A percentile compares a stretch with the other conserved stretches of the same genome.
phyloP scores from a whole-genome alignment of 2,797 vertebrate genomes.

The Neopelma chrysocephalum region DNA sequence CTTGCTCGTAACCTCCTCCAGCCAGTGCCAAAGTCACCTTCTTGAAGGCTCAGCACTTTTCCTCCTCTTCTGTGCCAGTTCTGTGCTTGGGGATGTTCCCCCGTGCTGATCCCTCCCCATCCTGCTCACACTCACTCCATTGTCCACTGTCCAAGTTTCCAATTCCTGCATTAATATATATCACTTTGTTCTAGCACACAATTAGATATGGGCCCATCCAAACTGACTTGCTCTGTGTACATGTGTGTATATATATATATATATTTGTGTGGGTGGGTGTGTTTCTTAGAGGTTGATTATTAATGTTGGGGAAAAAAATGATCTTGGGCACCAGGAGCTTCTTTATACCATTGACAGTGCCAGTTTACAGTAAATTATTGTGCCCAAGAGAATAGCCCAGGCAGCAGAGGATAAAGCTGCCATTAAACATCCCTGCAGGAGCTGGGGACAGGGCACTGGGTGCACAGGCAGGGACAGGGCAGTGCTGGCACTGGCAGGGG shows the following conservation, averaged over 20 bases:
- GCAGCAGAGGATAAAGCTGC: neutral
- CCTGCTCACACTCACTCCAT: neutral
- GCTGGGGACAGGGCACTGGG: neutral
- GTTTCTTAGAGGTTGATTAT: neutral
- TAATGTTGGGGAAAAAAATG: neutral
- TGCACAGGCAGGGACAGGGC: neutral
- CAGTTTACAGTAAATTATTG: slow-evolving; percentile 16
- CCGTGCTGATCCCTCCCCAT: neutral
- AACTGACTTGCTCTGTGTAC: neutral
- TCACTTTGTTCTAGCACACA: neutral
- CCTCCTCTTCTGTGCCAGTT: neutral
- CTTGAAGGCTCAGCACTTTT: neutral
- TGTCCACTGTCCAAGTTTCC: neutral
- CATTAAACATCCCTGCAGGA: neutral
- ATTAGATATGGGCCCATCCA: neutral
- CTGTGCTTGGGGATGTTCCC: neutral
- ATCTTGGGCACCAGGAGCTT: neutral
- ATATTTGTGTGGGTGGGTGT: neutral
- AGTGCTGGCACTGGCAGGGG: neutral
- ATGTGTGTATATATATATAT: neutral
- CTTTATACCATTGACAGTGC: slow-evolving; percentile 7
- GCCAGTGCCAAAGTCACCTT: neutral
- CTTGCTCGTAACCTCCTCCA: neutral
- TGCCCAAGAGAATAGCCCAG: neutral
- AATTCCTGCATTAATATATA: neutral